Percentiles rank a stretch among this genome's conserved stretches.
Conservation (phyloP, 2,113 vertebrate species). For the Pollachius pollachius region DNA sequence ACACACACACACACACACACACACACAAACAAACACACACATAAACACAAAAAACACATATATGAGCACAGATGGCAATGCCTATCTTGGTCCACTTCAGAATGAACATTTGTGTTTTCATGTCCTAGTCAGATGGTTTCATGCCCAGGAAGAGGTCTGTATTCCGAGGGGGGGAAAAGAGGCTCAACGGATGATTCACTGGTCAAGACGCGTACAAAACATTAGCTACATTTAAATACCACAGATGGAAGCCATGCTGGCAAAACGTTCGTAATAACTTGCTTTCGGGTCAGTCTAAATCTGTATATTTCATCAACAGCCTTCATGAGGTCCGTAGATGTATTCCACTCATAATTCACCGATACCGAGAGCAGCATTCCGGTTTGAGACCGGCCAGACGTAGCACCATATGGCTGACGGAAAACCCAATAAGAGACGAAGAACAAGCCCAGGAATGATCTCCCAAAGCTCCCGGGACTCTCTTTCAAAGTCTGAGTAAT, state of each 20-base stretch:
- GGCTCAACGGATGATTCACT: no score
- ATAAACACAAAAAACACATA: conserved; percentile 10
- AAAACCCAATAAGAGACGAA: background rate
- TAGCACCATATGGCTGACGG: conserved; percentile 26
- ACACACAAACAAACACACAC: background rate
- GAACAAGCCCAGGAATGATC: conserved; percentile 33
- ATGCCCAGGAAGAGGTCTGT: conserved; percentile 1
- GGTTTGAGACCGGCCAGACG: conserved; percentile 19
- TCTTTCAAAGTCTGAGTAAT: conserved; percentile 47
- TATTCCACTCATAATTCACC: no score
- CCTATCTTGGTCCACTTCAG: background rate
- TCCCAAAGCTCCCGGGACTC: conserved; percentile 35
- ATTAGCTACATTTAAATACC: no score
- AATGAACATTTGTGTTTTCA: conserved; percentile 4
- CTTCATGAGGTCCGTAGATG: no score
- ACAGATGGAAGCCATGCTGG: no score
- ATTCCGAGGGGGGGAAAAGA: background rate
- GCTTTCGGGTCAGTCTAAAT: no score
- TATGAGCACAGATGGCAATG: background rate
- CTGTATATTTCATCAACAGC: no score
- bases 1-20: background rate
- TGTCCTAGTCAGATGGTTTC: conserved; percentile 6
- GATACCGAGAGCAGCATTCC: conserved; percentile 11
- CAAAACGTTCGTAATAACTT: no score
- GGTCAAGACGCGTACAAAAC: no score